Evolutionary conservation across 2,888 invertebrate genomes (phyloP).

Genomic region (Leptopilina drosophilae): DNA sequence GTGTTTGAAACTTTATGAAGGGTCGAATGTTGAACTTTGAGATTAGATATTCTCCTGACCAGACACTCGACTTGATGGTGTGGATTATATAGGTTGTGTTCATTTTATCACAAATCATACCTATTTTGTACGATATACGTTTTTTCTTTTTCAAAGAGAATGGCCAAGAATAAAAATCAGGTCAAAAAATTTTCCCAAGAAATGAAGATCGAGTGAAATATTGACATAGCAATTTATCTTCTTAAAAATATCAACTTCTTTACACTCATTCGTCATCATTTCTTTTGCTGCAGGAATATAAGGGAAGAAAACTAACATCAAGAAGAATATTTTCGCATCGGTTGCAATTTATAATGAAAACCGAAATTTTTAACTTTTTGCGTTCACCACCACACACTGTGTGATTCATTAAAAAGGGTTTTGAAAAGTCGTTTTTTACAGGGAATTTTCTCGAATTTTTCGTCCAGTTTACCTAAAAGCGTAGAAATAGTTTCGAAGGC

Average conservation of each 20-base stretch:
- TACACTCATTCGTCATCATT: not conserved
- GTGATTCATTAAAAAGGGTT: too few relatives aligned
- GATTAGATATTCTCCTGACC: not conserved
- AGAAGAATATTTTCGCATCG: not conserved
- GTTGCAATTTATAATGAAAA: too few relatives aligned
- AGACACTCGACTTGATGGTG: slow-evolving; percentile 13
- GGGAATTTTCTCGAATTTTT: not conserved
- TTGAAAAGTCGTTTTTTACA: not conserved
- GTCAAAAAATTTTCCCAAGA: slow-evolving; percentile 6
- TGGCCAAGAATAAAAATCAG: not conserved
- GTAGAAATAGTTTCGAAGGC: slow-evolving; percentile 40
- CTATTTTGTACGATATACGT: too few relatives aligned
- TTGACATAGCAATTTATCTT: slow-evolving; percentile 16
- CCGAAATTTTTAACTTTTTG: not conserved
- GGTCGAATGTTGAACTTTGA: slow-evolving; percentile 16
- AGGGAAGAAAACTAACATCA: not conserved
- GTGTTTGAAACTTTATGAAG: slow-evolving; percentile 3
- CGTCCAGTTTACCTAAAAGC: not conserved
- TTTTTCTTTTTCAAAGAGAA: not conserved
- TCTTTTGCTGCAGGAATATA: not conserved
- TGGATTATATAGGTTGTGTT: not conserved
- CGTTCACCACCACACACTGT: not conserved
- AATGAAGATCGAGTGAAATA: slow-evolving; percentile 26
- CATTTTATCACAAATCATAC: not conserved
- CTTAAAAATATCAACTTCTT: slow-evolving; percentile 15